Evolutionary conservation across 1,140 invertebrate species (phyloP).

Genomic region (Mycetomoellerius zeteki): DNA sequence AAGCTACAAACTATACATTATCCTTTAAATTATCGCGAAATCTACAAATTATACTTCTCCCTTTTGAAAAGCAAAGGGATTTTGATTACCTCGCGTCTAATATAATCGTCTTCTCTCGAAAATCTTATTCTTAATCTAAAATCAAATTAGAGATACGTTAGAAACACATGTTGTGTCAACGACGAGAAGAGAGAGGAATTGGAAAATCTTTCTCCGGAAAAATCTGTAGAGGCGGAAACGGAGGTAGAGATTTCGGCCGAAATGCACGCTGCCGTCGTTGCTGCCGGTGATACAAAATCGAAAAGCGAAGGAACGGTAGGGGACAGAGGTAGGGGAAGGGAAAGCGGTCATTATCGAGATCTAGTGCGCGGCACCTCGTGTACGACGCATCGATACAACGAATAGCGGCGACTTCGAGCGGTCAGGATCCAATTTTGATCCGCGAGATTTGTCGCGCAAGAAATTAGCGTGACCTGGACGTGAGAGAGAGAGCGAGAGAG

Average conservation of each 20-base stretch:
- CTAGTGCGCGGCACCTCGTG: neutral
- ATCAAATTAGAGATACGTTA: neutral
- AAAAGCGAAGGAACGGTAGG: neutral
- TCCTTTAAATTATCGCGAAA: too few relatives aligned
- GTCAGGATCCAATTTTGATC: constrained; percentile 75
- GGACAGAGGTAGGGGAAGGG: neutral
- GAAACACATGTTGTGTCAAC: too few relatives aligned
- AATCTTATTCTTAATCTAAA: too few relatives aligned
- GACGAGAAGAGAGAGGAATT: too few relatives aligned
- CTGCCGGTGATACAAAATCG: constrained; percentile 5
- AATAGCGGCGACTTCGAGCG: neutral
- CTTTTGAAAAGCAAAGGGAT: too few relatives aligned
- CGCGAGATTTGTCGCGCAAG: constrained; percentile 77
- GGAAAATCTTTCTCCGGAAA: too few relatives aligned
- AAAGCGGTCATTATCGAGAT: constrained; percentile 13
- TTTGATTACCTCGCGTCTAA: neutral
- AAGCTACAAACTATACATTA: neutral
- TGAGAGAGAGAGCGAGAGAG: constrained; percentile 38
- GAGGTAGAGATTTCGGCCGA: neutral
- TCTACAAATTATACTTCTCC: too few relatives aligned
- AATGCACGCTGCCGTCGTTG: neutral
- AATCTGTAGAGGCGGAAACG: neutral
- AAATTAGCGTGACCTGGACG: constrained; percentile 81
- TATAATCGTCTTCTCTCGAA: neutral
- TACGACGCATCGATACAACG: constrained; percentile 23